phyloP scores from a whole-genome alignment of 2,797 vertebrate genomes.

The Enteromius unitaeniatus region DNA sequence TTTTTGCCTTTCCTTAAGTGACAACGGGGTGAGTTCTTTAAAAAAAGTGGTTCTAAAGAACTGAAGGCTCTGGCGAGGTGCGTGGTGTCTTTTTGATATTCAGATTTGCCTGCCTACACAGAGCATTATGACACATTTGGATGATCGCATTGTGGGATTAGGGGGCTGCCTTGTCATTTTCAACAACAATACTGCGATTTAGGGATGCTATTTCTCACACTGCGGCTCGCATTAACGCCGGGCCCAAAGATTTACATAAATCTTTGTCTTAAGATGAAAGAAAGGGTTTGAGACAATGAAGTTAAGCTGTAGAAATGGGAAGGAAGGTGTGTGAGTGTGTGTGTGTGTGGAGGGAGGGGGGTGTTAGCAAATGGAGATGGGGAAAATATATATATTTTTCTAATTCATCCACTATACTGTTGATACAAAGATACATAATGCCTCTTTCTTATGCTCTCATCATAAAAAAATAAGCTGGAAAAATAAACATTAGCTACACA shows the following conservation, averaged over 20 bases:
- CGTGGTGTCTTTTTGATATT: slow-evolving; percentile 79
- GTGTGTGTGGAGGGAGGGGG: slow-evolving; percentile 6
- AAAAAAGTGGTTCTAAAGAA: slow-evolving; percentile 65
- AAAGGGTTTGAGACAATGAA: slow-evolving; percentile 82
- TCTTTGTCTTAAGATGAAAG: slow-evolving; percentile 89
- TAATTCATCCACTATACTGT: slow-evolving; percentile 75
- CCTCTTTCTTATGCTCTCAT: slow-evolving; percentile 56
- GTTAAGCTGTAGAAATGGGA: slow-evolving; percentile 82
- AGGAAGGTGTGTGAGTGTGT: slow-evolving; percentile 54
- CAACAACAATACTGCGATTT: slow-evolving; percentile 85
- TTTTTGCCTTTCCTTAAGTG: slow-evolving; percentile 62
- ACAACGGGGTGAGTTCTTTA: slow-evolving; percentile 70
- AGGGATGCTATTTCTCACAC: slow-evolving; percentile 83
- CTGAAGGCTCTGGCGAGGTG: slow-evolving; percentile 73
- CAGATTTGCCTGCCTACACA: slow-evolving; percentile 80
- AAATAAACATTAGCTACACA: slow-evolving; percentile 54
- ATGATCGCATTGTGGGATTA: slow-evolving; percentile 87
- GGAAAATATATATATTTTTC: slow-evolving; percentile 63
- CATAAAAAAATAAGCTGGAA: slow-evolving; percentile 56
- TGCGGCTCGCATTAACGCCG: slow-evolving; percentile 80
- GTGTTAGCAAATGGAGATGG: slow-evolving; percentile 52
- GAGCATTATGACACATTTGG: slow-evolving; percentile 84
- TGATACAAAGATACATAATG: slow-evolving; percentile 69
- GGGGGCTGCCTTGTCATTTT: slow-evolving; percentile 85
- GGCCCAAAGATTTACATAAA: slow-evolving; percentile 86